phyloP scores from a whole-genome alignment of 2,888 invertebrate species.

The Ochropleura plecta region DNA sequence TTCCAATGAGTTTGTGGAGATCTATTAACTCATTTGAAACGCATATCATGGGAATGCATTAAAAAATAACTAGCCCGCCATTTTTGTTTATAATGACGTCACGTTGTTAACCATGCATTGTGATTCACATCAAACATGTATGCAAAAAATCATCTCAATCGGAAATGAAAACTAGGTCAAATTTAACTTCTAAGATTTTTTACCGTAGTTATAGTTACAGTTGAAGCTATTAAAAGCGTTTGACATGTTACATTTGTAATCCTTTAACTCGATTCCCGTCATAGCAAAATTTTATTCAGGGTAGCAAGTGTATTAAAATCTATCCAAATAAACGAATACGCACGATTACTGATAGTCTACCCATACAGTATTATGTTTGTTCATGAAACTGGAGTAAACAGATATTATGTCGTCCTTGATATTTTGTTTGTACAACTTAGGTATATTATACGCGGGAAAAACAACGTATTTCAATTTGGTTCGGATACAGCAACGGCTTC shows the following conservation, averaged over 20 bases:
- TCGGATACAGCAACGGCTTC: neutral
- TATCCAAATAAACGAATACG: conserved; percentile 17
- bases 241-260: neutral
- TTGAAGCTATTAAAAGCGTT: too few relatives aligned
- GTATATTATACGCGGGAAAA: conserved; percentile 2
- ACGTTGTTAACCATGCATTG: too few relatives aligned
- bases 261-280: neutral
- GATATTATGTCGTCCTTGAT: conserved; percentile 30
- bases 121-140: too few relatives aligned
- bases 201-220: too few relatives aligned
- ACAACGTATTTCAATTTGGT: conserved; percentile 34
- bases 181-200: too few relatives aligned
- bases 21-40: too few relatives aligned
- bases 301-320: conserved; percentile 1
- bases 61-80: too few relatives aligned
- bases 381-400: conserved; percentile 21
- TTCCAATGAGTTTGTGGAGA: too few relatives aligned
- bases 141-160: too few relatives aligned
- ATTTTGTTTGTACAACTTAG: conserved; percentile 35
- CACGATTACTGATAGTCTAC: neutral
- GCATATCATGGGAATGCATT: too few relatives aligned
- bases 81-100: too few relatives aligned
- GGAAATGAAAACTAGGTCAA: too few relatives aligned
- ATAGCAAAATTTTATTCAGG: neutral
- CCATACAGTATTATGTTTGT: conserved; percentile 22